Base-by-base conservation (phyloP, 2,113 vertebrate genomes). In the Zosterops pallidus region DNA sequence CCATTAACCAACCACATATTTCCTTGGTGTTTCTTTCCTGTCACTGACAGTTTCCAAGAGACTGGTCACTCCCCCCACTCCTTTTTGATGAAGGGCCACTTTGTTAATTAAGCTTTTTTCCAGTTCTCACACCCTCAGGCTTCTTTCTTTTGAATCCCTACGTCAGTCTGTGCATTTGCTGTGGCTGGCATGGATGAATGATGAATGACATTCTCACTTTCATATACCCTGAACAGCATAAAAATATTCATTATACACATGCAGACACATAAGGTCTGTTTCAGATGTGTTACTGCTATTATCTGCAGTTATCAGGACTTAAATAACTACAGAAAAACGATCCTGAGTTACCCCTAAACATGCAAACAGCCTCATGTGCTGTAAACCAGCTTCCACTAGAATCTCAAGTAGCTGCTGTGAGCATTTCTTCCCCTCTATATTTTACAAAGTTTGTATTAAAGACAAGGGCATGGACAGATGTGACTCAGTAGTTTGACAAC, bases 91-190 rank as follows among this genome's bases (percentile, higher is more conserved):
- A 96, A 93, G 74, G 69, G 77, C 31, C 53, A 91, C 94, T 95
- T 92, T 93, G 92, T 93, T 91, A 95, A 89, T 87, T 29, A 84
- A 75, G 87, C 81, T 87, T 92, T 91, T 78, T 68, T 68, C 60
- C 87, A 78, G 81, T 84, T 96, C 81, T 92, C 78, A 94, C 70
- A 91, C 77, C 74, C 76, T 4, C 60, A 87, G 77, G 39, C 62
- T 82, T 33, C 68, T 86, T 83, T 86, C 69, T 64, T 79, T 76
- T 49, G 79, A 84, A 79, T 68, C 53, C 86, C 44, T n/a, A 4
- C 1, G 0, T 76, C 84, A 85, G 6, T n/a, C 55, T 91, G 72
- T 74, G 86, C 72, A 29, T 77, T 90, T 78, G 93, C 83, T 74
- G 42, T 55, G 42, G 72, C 46, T 75, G 29, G 4, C 9, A 55